A percentile compares a stretch with the other conserved stretches of the same genome.
Evolutionary conservation across 1,140 invertebrate genomes (phyloP).

Genomic region (Dufourea novaeangliae): DNA sequence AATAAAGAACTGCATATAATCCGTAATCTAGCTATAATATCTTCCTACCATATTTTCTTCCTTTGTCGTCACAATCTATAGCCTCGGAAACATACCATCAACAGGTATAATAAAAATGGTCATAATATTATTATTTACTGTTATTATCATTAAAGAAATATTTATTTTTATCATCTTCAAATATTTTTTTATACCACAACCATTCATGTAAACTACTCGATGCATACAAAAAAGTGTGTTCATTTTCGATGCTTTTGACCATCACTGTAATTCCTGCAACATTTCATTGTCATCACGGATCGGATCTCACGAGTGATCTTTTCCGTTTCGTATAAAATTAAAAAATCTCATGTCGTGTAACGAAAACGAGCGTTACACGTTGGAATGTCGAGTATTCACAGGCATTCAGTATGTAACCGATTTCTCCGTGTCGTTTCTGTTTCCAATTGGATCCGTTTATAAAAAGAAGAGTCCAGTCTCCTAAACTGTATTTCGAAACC

Average conservation of each 20-base stretch:
- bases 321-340: not conserved
- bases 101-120: too few species aligned
- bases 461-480: not conserved
- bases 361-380: not conserved
- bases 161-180: not conserved
- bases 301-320: not conserved
- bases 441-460: not conserved
- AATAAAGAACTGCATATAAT: not conserved
- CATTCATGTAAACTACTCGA: not conserved
- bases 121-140: not conserved
- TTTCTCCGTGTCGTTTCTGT: not conserved
- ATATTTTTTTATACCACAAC: not conserved
- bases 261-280: not conserved
- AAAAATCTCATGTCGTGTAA: not conserved
- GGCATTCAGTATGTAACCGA: not conserved
- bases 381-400: not conserved
- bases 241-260: too few species aligned
- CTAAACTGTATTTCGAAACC: slow-evolving; percentile 6
- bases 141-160: not conserved
- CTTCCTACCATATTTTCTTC: not conserved
- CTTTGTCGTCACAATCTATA: too few species aligned
- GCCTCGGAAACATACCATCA: too few species aligned
- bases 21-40: not conserved
- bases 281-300: not conserved
- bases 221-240: not conserved